A percentile compares a stretch with the other conserved stretches of the same genome.
phyloP scores from a whole-genome alignment of 2,888 invertebrate species.

The Ochlodes sylvanus region DNA sequence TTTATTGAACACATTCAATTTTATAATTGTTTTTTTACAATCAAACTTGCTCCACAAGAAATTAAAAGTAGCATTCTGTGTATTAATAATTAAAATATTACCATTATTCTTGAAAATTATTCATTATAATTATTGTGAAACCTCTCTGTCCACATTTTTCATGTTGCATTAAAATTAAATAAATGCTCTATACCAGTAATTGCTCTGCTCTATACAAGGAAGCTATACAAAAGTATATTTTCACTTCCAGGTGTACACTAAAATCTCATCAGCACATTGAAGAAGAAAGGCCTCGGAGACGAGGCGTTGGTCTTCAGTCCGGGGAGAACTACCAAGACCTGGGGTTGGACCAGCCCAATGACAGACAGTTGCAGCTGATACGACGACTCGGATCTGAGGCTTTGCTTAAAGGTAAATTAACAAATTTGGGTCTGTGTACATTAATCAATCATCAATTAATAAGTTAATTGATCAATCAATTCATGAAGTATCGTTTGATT shows the following conservation, averaged over 20 bases:
- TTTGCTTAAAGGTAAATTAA: conserved; percentile 61
- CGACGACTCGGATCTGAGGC: conserved; percentile 74
- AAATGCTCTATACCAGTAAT: no score
- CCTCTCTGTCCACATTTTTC: no score
- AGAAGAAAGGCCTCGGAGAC: conserved; percentile 67
- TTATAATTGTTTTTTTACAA: no score
- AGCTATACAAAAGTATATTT: neutral
- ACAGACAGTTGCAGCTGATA: conserved; percentile 70
- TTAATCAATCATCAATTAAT: neutral
- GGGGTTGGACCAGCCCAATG: conserved; percentile 70
- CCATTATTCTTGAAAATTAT: no score
- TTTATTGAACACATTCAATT: no score
- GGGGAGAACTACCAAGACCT: conserved; percentile 79
- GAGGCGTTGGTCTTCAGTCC: conserved; percentile 70
- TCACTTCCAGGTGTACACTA: conserved; percentile 64
- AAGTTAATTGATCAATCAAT: neutral
- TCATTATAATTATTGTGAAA: no score
- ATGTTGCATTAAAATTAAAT: no score
- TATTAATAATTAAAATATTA: no score
- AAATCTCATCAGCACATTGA: conserved; percentile 64
- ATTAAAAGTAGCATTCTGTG: no score
- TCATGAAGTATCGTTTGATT: neutral
- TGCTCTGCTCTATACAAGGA: no score
- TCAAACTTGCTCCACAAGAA: no score
- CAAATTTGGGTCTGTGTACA: neutral